Evolutionary conservation across 2,888 invertebrate genomes (phyloP).

Genomic region (Amaurobius ferox): DNA sequence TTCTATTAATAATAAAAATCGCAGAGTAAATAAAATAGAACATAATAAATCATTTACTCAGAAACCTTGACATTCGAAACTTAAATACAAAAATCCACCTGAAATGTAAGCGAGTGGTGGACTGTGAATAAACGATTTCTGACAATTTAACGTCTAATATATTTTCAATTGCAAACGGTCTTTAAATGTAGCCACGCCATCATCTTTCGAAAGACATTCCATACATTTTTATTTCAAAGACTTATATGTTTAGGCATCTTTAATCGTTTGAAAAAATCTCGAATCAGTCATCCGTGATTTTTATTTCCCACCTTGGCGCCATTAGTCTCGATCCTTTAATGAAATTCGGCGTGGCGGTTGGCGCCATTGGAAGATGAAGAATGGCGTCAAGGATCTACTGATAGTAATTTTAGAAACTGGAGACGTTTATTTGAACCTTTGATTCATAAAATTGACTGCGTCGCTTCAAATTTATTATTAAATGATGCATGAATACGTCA

Average conservation of each 20-base stretch:
- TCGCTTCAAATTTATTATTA: background rate
- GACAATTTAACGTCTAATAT: background rate
- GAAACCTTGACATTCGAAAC: too few species aligned
- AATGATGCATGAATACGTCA: background rate
- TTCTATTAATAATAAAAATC: too few species aligned
- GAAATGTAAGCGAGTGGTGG: background rate
- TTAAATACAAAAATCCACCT: background rate
- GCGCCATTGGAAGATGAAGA: conserved; percentile 24
- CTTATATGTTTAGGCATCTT: background rate
- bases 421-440: conserved; percentile 17
- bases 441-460: background rate
- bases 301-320: conserved; percentile 22
- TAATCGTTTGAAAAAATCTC: background rate
- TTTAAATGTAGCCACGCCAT: background rate
- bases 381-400: conserved; percentile 11
- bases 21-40: too few species aligned
- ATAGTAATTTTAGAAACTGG: conserved; percentile 19
- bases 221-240: background rate
- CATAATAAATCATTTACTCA: too few species aligned
- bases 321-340: conserved; percentile 22
- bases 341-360: conserved; percentile 19
- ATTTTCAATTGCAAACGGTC: background rate
- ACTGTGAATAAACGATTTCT: background rate
- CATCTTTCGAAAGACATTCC: background rate
- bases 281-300: background rate